Evolutionary conservation across 2,113 vertebrate genomes (phyloP).

Genomic region (Lanius ludovicianus): DNA sequence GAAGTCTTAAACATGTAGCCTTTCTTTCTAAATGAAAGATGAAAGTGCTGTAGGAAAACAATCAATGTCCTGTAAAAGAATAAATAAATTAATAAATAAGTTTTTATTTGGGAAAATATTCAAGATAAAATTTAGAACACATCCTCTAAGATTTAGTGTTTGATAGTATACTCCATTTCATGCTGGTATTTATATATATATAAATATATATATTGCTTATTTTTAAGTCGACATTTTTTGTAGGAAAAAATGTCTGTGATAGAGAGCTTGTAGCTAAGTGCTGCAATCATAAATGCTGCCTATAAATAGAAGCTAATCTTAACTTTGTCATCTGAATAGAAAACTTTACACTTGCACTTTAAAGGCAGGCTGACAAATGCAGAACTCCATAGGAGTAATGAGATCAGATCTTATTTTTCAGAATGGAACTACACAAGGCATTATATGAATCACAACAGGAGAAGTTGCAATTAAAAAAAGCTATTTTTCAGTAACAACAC

Average conservation of each 20-base stretch:
- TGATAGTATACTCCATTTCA: background rate
- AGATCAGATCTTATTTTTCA: background rate
- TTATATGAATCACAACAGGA: accelerated
- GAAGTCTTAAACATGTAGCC: background rate
- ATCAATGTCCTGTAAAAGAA: background rate
- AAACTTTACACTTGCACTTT: background rate
- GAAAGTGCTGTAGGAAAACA: background rate
- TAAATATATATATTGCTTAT: background rate
- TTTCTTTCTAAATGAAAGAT: conserved; percentile 14
- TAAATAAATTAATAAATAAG: background rate
- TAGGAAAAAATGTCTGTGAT: background rate
- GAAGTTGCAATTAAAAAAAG: background rate
- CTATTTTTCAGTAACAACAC: background rate
- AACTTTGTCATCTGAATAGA: background rate
- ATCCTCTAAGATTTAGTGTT: background rate
- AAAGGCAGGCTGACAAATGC: background rate
- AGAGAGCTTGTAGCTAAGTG: background rate
- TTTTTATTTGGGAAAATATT: background rate
- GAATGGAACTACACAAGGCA: accelerated
- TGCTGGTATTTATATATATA: background rate
- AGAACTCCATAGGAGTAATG: background rate
- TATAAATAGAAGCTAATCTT: background rate
- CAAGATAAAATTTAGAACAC: background rate
- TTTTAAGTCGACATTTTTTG: background rate
- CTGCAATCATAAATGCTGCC: background rate